Evolutionary conservation across 1,140 invertebrate genomes (phyloP).

Genomic region (Drosophila nigrodunni): DNA sequence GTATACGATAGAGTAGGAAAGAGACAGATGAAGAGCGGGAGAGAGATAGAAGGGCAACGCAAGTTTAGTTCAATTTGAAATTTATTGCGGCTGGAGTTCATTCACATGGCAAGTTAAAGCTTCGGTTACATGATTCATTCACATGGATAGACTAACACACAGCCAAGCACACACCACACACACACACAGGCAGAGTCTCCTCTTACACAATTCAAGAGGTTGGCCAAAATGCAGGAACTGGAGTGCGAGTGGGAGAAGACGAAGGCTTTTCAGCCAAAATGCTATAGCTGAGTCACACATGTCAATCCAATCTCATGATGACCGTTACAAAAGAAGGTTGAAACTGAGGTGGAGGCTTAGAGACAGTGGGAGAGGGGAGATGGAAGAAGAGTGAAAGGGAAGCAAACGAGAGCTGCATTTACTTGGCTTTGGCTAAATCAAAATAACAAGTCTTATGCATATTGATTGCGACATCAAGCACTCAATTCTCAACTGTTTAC

Average conservation of each 20-base stretch:
- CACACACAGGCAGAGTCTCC: slow-evolving; percentile 4
- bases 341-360: slow-evolving; percentile 22
- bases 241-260: neutral
- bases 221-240: too few relatives aligned
- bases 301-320: slow-evolving; percentile 75
- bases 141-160: slow-evolving; percentile 35
- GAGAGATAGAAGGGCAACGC: slow-evolving; percentile 25
- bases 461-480: slow-evolving; percentile 29
- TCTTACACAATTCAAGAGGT: slow-evolving; percentile 1
- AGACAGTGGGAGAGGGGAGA: slow-evolving; percentile 20
- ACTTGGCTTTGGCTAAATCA: slow-evolving; percentile 47
- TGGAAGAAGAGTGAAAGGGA: neutral
- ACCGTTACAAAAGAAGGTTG: slow-evolving; percentile 42
- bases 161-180: neutral
- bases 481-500: slow-evolving; percentile 1
- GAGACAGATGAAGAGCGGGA: neutral
- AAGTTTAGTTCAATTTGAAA: slow-evolving; percentile 68
- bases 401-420: slow-evolving; percentile 13
- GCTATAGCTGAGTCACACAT: slow-evolving; percentile 65
- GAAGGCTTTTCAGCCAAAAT: slow-evolving; percentile 29
- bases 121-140: slow-evolving; percentile 72
- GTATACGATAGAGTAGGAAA: slow-evolving; percentile 14
- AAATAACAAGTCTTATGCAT: slow-evolving; percentile 60
- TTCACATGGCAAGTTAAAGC: slow-evolving; percentile 79
- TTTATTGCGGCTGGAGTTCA: slow-evolving; percentile 80